Conservation (phyloP, 2,888 invertebrate species). For the Anaspis maculata region DNA sequence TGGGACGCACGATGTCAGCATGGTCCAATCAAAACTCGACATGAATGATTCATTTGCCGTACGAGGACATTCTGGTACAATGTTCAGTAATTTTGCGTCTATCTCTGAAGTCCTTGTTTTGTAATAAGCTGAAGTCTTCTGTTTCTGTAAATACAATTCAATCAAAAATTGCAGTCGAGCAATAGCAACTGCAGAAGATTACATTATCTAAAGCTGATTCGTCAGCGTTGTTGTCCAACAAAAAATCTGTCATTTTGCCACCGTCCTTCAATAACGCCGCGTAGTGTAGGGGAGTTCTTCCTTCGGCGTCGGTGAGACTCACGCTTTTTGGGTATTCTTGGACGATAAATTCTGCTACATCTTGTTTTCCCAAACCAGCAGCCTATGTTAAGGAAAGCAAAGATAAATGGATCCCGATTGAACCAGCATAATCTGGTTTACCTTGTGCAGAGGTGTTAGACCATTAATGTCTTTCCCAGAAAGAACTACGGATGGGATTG, state of each 20-base stretch:
- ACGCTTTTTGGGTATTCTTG: conserved; percentile 61
- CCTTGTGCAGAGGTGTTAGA: conserved; percentile 81
- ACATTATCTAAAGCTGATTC: conserved; percentile 79
- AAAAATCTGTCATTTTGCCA: conserved; percentile 65
- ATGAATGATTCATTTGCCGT: conserved; percentile 64
- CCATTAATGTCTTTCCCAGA: conserved; percentile 61
- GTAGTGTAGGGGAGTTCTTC: conserved; percentile 82
- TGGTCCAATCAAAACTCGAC: conserved; percentile 63
- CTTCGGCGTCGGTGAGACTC: conserved; percentile 68
- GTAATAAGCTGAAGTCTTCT: conserved; percentile 74
- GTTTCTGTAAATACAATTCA: conserved; percentile 59
- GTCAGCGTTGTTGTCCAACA: conserved; percentile 76
- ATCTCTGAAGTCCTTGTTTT: conserved; percentile 67
- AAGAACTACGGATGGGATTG: conserved; percentile 24
- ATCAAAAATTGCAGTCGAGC: too few species aligned
- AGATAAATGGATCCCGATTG: background rate
- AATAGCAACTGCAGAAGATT: too few species aligned
- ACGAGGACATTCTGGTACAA: conserved; percentile 74
- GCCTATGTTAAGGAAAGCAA: background rate
- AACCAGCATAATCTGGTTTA: conserved; percentile 28
- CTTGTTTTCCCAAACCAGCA: conserved; percentile 62
- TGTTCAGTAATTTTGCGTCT: conserved; percentile 60
- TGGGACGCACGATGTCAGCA: conserved; percentile 46
- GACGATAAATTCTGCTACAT: conserved; percentile 66
- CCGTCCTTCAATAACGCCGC: conserved; percentile 75